Evolutionary conservation across 2,797 vertebrate species (phyloP).

Genomic region (Somateria mollissima): DNA sequence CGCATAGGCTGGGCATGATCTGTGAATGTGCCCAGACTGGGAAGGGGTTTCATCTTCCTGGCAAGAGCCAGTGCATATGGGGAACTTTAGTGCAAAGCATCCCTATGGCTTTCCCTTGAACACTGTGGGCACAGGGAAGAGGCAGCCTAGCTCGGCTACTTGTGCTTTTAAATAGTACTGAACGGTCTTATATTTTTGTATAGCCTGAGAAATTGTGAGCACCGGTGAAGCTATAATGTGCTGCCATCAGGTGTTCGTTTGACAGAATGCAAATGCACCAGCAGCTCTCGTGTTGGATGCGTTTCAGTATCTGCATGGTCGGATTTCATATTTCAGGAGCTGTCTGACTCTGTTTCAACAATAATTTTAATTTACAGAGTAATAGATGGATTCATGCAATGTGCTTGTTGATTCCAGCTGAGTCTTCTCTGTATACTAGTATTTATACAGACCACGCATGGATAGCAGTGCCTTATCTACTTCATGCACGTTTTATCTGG

Average conservation of each 20-base stretch:
- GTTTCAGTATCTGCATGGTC: neutral
- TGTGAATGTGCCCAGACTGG: accelerated
- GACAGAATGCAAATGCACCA: constrained; percentile 70
- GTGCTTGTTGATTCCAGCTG: too few relatives aligned
- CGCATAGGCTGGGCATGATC: accelerated
- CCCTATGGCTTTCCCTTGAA: accelerated
- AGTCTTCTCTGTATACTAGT: neutral
- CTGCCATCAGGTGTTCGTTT: constrained; percentile 80
- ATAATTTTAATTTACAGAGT: neutral
- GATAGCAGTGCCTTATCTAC: neutral
- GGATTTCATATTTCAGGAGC: neutral
- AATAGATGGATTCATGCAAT: accelerated
- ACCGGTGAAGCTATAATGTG: constrained; percentile 72
- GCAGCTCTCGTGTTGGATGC: neutral
- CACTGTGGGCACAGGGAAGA: accelerated
- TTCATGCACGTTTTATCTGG: accelerated
- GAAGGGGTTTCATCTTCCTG: neutral
- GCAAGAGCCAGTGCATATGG: accelerated
- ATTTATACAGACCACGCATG: neutral
- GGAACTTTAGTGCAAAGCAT: neutral
- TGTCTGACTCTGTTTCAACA: neutral
- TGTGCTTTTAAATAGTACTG: neutral
- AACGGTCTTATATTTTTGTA: accelerated
- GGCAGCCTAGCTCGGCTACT: neutral
- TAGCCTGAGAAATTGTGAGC: neutral